These are phyloP conservation scores for Xiphophorus maculatus DNA, from an alignment of 2,113 vertebrate genomes.

Conservation along the genomic window DNA sequence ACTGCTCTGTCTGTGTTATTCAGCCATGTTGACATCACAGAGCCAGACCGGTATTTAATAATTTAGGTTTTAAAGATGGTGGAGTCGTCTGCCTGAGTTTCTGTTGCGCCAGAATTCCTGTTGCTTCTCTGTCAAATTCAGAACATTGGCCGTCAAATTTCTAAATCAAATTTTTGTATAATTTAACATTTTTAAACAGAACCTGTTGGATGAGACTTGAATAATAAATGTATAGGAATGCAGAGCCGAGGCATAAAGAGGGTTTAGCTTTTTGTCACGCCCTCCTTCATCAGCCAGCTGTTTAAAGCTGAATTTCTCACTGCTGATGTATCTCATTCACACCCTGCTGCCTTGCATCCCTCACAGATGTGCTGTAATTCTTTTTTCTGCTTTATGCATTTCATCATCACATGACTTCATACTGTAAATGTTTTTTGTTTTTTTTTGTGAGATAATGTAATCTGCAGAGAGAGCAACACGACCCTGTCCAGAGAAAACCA, in stretches of 20 bases:
- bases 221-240: neutral
- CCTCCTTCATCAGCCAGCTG: neutral
- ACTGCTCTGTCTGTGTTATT: no score
- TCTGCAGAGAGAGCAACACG: constrained; percentile 24
- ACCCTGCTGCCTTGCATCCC: constrained; percentile 40
- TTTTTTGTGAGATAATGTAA: constrained; percentile 19
- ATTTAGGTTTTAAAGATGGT: no score
- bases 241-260: neutral
- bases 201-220: no score
- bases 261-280: neutral
- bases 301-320: constrained; percentile 27
- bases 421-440: neutral
- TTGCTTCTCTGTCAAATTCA: no score
- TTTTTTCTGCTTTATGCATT: constrained; percentile 13
- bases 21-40: no score
- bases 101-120: no score
- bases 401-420: constrained; percentile 27
- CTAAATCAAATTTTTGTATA: no score
- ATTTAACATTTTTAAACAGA: no score
- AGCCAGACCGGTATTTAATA: no score
- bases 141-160: neutral
- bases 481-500: neutral
- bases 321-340: constrained; percentile 51
- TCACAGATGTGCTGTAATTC: neutral
- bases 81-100: no score